Percentiles rank a stretch among this genome's conserved stretches.
These are phyloP conservation scores for Pollimyrus isidori DNA, from an alignment of 2,113 vertebrate genomes.

Conservation along the genomic window DNA sequence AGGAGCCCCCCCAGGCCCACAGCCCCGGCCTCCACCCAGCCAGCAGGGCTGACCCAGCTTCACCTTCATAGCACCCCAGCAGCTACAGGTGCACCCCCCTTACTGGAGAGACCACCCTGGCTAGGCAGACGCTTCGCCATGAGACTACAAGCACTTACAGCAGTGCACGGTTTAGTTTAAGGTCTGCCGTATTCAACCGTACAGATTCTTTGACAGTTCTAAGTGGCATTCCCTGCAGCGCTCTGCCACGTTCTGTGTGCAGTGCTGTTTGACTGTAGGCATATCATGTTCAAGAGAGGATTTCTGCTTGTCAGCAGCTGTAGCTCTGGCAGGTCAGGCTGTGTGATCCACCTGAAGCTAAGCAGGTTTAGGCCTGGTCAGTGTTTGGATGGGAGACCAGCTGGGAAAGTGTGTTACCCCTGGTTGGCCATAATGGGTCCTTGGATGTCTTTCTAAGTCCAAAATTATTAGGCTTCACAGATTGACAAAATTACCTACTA, in stretches of 20 bases:
- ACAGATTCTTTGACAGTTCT: not conserved
- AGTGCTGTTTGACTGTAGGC: constrained; percentile 29
- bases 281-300: constrained; percentile 43
- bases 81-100: not conserved
- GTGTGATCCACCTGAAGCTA: no score
- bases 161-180: not conserved
- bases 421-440: no score
- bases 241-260: not conserved
- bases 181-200: not conserved
- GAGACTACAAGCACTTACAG: not conserved
- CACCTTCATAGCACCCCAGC: not conserved
- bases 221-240: not conserved
- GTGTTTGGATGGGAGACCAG: no score
- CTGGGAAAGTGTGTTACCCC: no score
- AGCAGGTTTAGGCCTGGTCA: no score
- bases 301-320: not conserved
- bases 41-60: not conserved
- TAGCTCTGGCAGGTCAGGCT: no score
- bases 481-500: no score
- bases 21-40: not conserved
- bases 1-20: not conserved
- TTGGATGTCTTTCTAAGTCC: no score
- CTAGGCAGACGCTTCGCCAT: not conserved
- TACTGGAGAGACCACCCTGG: not conserved
- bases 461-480: no score